phyloP scores from a whole-genome alignment of 2,113 vertebrate genomes.

The Gallinago jamesoni region DNA sequence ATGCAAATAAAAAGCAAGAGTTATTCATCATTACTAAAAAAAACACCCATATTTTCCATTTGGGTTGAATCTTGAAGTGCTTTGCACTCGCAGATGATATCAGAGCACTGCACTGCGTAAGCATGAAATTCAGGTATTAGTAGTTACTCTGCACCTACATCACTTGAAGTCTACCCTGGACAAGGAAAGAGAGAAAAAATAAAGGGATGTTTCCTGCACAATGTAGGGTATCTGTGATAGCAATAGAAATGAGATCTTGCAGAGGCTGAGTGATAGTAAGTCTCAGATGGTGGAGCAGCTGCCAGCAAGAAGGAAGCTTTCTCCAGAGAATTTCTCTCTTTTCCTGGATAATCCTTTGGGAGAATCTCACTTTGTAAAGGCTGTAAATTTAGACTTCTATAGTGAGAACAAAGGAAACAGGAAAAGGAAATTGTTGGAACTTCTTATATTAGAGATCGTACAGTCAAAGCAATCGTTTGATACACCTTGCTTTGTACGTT shows the following conservation, averaged over 20 bases:
- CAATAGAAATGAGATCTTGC: neutral
- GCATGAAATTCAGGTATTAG: neutral
- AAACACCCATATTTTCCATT: fast-evolving
- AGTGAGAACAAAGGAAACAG: neutral
- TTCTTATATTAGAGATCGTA: neutral
- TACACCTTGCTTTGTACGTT: neutral
- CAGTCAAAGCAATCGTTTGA: fast-evolving
- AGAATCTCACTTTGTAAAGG: neutral
- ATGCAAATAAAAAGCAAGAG: neutral
- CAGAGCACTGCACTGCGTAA: neutral
- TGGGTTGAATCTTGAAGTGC: neutral
- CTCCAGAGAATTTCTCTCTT: neutral
- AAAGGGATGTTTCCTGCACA: neutral
- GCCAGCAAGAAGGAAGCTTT: neutral
- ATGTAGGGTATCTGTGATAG: fast-evolving
- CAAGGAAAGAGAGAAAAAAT: neutral
- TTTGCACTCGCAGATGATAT: neutral
- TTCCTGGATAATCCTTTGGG: neutral
- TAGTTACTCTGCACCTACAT: neutral
- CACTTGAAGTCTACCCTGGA: neutral
- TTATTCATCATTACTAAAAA: neutral
- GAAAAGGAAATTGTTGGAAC: neutral
- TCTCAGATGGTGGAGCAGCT: neutral
- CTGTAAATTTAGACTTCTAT: neutral
- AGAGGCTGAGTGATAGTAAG: neutral